These are phyloP conservation scores for Oscheius sp. DNA, from an alignment of 2,888 invertebrate genomes.

Conservation along the genomic window DNA sequence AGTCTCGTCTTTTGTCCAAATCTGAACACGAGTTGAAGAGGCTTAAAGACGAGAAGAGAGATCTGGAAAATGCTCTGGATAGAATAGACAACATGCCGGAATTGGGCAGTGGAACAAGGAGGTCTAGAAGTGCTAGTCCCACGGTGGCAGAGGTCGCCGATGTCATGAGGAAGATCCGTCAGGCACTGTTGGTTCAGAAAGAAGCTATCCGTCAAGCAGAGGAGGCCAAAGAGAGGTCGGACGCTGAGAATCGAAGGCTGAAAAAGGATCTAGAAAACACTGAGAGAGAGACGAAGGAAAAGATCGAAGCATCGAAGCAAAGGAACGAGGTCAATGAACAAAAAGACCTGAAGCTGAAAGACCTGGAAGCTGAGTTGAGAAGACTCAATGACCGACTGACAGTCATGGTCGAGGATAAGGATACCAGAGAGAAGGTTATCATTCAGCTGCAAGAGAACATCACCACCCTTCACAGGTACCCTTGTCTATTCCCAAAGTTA, in stretches of 20 bases:
- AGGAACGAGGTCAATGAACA: constrained; percentile 17
- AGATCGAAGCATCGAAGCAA: constrained; percentile 21
- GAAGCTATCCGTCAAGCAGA: constrained; percentile 42
- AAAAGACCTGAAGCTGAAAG: constrained; percentile 17
- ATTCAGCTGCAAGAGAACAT: constrained; percentile 44
- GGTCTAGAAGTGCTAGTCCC: constrained; percentile 51
- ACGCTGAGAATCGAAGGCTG: constrained; percentile 44
- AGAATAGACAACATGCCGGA: constrained; percentile 46
- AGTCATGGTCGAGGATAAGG: constrained; percentile 32
- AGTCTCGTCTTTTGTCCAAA: constrained; percentile 34
- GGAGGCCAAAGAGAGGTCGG: constrained; percentile 42
- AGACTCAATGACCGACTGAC: constrained; percentile 26
- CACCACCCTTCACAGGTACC: constrained; percentile 43
- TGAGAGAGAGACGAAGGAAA: constrained; percentile 42
- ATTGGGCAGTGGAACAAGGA: constrained; percentile 36
- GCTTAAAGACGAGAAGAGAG: constrained; percentile 48
- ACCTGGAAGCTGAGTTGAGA: constrained; percentile 29
- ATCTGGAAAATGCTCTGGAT: constrained; percentile 43
- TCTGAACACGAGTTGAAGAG: constrained; percentile 38
- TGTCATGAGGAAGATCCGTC: constrained; percentile 34
- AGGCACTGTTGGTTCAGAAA: constrained; percentile 36
- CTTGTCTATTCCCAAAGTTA: not conserved
- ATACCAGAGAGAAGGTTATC: constrained; percentile 30
- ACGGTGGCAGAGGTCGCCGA: constrained; percentile 22
- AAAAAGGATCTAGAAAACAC: constrained; percentile 49